A percentile compares a stretch with the other conserved stretches of the same genome.
These are phyloP conservation scores for Watsonalla binaria DNA, from an alignment of 2,888 invertebrate genomes.

Conservation along the genomic window DNA sequence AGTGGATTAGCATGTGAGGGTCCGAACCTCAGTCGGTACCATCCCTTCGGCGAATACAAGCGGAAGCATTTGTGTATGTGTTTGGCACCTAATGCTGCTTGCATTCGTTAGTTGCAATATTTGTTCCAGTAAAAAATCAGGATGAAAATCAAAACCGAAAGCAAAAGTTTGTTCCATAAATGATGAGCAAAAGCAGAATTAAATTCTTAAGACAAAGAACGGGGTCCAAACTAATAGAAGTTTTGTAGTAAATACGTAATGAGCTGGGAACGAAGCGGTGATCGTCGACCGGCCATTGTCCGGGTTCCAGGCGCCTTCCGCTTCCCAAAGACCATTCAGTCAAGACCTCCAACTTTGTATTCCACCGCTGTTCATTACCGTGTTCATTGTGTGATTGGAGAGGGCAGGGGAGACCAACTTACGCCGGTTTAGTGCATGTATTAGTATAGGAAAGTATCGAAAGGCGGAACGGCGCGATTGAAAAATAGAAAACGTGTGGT, in stretches of 20 bases:
- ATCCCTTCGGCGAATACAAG: no score
- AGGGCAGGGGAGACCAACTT: conserved; percentile 36
- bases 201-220: conserved; percentile 33
- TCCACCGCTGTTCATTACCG: conserved; percentile 37
- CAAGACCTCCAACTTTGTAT: conserved; percentile 47
- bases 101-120: no score
- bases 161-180: neutral
- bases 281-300: conserved; percentile 70
- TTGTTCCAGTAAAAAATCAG: neutral
- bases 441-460: conserved; percentile 71
- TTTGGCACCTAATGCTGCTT: no score
- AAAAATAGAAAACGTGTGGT: conserved; percentile 69
- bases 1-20: no score
- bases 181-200: conserved; percentile 7
- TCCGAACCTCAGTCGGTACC: no score
- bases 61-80: no score
- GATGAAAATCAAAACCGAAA: neutral
- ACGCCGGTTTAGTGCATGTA: conserved; percentile 42
- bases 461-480: conserved; percentile 71
- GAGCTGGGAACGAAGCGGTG: conserved; percentile 69
- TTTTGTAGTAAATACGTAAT: conserved; percentile 71
- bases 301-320: conserved; percentile 66
- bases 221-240: conserved; percentile 48
- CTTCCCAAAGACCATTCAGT: conserved; percentile 46
- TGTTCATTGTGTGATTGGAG: conserved; percentile 23